These are phyloP conservation scores for Dolichallabes microphthalmus DNA, from an alignment of 2,113 vertebrate species.

Conservation along the genomic window DNA sequence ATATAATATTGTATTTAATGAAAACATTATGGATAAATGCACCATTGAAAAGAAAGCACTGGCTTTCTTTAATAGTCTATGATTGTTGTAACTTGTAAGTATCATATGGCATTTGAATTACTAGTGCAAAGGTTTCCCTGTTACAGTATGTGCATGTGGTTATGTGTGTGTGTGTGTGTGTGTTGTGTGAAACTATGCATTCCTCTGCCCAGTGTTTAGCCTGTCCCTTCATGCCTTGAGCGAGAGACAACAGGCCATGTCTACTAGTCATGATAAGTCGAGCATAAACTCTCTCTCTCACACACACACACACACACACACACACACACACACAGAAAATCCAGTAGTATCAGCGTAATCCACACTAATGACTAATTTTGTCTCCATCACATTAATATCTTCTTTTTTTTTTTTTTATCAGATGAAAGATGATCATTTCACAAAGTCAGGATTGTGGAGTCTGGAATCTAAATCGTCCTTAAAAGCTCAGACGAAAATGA, in stretches of 20 bases:
- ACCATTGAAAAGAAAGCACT: background rate
- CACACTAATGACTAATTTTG: constrained; percentile 10
- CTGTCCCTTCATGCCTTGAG: constrained; percentile 71
- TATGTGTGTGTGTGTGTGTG: constrained; percentile 32
- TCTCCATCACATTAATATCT: constrained; percentile 30
- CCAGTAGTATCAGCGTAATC: constrained; percentile 33
- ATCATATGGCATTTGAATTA: background rate
- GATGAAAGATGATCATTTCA: constrained; percentile 28
- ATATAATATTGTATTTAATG: background rate
- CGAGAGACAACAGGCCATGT: constrained; percentile 42
- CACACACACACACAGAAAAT: constrained; percentile 1
- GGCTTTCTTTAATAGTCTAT: background rate
- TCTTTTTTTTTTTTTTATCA: constrained; percentile 14
- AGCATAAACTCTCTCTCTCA: constrained; percentile 8
- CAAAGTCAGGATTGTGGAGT: constrained; percentile 18
- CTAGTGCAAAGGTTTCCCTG: constrained; percentile 10
- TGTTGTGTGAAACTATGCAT: constrained; percentile 32
- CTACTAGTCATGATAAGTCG: constrained; percentile 34
- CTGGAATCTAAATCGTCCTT: constrained; percentile 14
- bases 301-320: constrained; percentile 27
- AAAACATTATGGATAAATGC: background rate
- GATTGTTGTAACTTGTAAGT: background rate
- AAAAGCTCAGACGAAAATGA: constrained; percentile 13
- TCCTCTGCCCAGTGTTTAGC: constrained; percentile 52
- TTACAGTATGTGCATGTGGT: background rate